These are phyloP conservation scores for Drosophila lacteicornis DNA, from an alignment of 1,140 invertebrate species.

Conservation along the genomic window DNA sequence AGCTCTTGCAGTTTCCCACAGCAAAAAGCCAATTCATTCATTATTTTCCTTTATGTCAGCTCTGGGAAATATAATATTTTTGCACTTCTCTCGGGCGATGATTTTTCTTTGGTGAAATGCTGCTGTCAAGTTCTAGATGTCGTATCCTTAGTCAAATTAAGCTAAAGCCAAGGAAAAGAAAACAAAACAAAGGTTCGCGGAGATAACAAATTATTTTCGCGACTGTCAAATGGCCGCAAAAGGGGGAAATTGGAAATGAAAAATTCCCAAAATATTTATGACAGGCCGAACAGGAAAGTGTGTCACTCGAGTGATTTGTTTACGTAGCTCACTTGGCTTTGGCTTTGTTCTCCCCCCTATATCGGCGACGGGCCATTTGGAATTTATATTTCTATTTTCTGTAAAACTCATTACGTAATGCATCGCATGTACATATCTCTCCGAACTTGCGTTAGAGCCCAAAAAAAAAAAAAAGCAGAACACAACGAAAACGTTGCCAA, in stretches of 20 bases:
- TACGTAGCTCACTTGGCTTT: conserved; percentile 71
- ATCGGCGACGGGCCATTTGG: conserved; percentile 12
- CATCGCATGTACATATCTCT: conserved; percentile 28
- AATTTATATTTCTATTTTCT: conserved; percentile 32
- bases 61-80: conserved; percentile 11
- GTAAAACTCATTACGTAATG: conserved; percentile 74
- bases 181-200: conserved; percentile 33
- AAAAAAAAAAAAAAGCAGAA: conserved; percentile 12
- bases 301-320: conserved; percentile 81
- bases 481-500: conserved; percentile 67
- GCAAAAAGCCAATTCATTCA: conserved; percentile 7
- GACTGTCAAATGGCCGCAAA: conserved; percentile 53
- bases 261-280: conserved; percentile 72
- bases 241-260: conserved; percentile 52
- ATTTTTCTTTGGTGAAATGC: conserved; percentile 49
- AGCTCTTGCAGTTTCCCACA: not conserved
- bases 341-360: conserved; percentile 28
- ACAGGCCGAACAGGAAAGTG: conserved; percentile 73
- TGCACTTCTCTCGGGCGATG: not conserved
- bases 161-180: conserved; percentile 19
- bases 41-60: conserved; percentile 8
- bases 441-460: conserved; percentile 39
- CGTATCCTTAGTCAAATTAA: conserved; percentile 76
- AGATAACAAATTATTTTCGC: conserved; percentile 61
- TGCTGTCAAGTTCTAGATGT: conserved; percentile 71